Base-by-base conservation (phyloP, 2,113 vertebrate species). In the Microtus montanus region DNA sequence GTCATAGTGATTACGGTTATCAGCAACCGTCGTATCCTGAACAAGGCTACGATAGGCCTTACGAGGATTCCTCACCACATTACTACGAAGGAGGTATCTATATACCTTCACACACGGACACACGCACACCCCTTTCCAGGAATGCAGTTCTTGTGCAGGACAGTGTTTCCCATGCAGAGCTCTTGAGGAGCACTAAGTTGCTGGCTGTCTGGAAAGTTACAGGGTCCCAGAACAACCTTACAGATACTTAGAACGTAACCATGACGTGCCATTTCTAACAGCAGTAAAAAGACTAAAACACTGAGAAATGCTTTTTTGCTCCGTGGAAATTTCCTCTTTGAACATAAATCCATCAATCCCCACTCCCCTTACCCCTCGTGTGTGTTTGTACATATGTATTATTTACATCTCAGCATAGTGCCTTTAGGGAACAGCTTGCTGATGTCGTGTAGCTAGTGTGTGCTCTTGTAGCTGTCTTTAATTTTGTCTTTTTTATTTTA, bases 81-180 rank as follows among this genome's bases (percentile, higher is more conserved):
- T 99, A 99, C 99, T 99, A 98, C 99, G 98, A 99, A 98, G 99
- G 98, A 99, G 99, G 99, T 99, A 99, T 99, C 99, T 98, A 98
- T 98, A 98, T 99, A 99, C 98, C 99, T 99, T 99, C 99, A 99
- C 98, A 98, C 98, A 98, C 98, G 98, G 95, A 98, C 97, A 98
- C 95, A 94, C 63, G 95, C 87, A 95, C 90, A 93, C 88, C 97
- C 98, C 98, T 98, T 89, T 96, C 92, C 96, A 96, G 98, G 97
- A 98, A 96, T 87, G 75, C 94, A 96, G 95, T 66, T 97, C 97
- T 98, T 89, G 93, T 97, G 98, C 97, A 97, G 98, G 96, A 98
- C 96, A 15, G 98, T 97, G 97, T 97, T 97, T 98, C 98, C 98
- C 98, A 95, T 97, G 97, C 98, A 98, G 96, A 98, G 98, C 98